Evolutionary conservation across 1,140 invertebrate species (phyloP), one percentile per base, ranked within the genome.

Genomic region (Centruroides sculpturatus): DNA sequence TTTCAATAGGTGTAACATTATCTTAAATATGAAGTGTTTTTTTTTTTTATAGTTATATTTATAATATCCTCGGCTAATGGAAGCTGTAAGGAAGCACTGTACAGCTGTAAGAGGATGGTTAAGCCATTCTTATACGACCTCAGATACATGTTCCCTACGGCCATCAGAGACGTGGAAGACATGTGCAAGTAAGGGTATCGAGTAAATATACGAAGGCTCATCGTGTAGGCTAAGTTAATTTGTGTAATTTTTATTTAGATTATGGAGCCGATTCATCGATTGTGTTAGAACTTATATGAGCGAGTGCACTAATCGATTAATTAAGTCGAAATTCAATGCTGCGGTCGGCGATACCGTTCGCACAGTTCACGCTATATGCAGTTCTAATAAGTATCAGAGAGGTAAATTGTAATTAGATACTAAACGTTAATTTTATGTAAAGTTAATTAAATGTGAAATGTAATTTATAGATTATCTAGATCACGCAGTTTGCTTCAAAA

Each of bases 331-430:
- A 56, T 70, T 70, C 60, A 68, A 70, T 47, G 60, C 64, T 41
- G 69, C 69, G 1, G 69, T 70, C 11, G 66, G 64, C 5, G 61
- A 70, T 53, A 68, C 69, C 3, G 61, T 70, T 52, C 66, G 67
- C 54, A 68, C 69, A 7, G 69, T 70, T 35, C 69, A 70, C 49
- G 66, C 68, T 13, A 69, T 70, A 53, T 70, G 69, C 54, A 65
- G 64, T 41, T 69, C 69, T 8, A 63, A 70, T 34, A 46, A 48
- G 34, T 66, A 68, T 47, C 69, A 70, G 56, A 69, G 57, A 61
- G 68, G 68, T 69, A 55, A 61, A 53, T 36, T 8, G 5, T 36
- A 36, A 53, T 53, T 53, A 34, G 5, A 8, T 55, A 54, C 12
- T 57, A 9, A 59, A 55, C 10, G 9, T 59, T 48, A 55, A n/a